Evolutionary conservation across 2,888 invertebrate species (phyloP).

Genomic region (Pteria penguin): DNA sequence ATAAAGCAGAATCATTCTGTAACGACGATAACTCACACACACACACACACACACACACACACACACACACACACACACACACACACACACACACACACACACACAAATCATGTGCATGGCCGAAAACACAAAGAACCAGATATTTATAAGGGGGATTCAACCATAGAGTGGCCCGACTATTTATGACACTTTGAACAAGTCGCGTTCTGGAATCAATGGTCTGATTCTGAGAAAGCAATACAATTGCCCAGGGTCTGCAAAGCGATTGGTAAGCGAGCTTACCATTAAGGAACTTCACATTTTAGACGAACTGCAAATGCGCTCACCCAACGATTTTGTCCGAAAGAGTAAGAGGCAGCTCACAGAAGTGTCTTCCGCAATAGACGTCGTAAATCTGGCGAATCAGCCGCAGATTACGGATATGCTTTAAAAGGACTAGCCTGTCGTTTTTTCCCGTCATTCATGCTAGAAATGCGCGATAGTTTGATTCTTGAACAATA

Average conservation of each 20-base stretch:
- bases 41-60: neutral
- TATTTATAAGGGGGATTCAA: neutral
- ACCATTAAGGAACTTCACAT: neutral
- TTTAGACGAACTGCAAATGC: constrained; percentile 1
- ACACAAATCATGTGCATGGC: neutral
- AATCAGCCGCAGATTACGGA: constrained; percentile 17
- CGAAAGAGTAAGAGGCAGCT: constrained; percentile 7
- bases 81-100: too few species aligned
- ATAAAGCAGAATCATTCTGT: neutral
- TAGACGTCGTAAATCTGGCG: constrained; percentile 9
- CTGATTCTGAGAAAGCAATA: neutral
- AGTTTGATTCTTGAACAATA: constrained; percentile 25
- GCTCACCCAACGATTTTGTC: constrained; percentile 17
- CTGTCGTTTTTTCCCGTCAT: constrained; percentile 17
- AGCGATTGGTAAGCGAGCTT: neutral
- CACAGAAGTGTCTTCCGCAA: constrained; percentile 18
- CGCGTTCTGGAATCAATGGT: neutral
- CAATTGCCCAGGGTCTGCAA: neutral
- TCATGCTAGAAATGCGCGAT: constrained; percentile 14
- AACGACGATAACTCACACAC: neutral
- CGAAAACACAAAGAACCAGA: neutral
- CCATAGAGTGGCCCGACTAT: neutral
- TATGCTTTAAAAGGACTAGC: constrained; percentile 26
- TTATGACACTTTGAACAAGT: neutral
- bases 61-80: too few species aligned